phyloP scores from a whole-genome alignment of 2,113 vertebrate species.

The Nothoprocta pentlandii region DNA sequence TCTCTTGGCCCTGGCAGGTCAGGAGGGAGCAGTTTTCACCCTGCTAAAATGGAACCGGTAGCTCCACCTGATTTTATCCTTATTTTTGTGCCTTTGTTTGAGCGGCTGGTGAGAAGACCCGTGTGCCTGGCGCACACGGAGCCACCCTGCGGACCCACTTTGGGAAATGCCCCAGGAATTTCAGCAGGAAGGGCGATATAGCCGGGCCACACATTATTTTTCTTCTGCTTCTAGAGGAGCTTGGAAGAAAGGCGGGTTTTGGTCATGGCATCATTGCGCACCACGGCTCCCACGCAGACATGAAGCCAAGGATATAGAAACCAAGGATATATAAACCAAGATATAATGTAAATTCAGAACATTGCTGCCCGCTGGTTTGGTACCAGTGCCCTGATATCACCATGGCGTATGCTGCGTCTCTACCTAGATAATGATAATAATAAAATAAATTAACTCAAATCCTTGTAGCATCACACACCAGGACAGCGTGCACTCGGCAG shows the following conservation, averaged over 20 bases:
- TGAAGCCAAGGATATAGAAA: background rate
- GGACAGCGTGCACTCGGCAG: background rate
- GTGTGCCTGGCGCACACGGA: background rate
- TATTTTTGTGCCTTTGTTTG: background rate
- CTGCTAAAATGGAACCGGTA: background rate
- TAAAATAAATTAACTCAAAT: background rate
- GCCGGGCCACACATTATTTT: background rate
- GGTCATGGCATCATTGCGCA: background rate
- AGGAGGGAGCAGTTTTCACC: constrained; percentile 58
- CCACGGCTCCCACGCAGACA: background rate
- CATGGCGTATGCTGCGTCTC: rapidly evolving
- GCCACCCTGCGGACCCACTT: no score
- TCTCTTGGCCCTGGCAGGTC: constrained; percentile 5
- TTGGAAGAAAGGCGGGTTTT: background rate
- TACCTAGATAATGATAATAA: background rate
- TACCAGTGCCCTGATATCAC: background rate
- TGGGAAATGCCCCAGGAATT: background rate
- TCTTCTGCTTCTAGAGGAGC: background rate
- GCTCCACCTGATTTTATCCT: constrained; percentile 24
- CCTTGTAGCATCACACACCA: background rate
- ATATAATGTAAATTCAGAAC: background rate
- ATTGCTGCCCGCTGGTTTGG: background rate
- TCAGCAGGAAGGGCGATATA: background rate
- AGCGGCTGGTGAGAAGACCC: constrained; percentile 8
- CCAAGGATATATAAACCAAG: no score